These are phyloP conservation scores for Pelobates fuscus DNA, from an alignment of 2,113 vertebrate species.

Conservation along the genomic window DNA sequence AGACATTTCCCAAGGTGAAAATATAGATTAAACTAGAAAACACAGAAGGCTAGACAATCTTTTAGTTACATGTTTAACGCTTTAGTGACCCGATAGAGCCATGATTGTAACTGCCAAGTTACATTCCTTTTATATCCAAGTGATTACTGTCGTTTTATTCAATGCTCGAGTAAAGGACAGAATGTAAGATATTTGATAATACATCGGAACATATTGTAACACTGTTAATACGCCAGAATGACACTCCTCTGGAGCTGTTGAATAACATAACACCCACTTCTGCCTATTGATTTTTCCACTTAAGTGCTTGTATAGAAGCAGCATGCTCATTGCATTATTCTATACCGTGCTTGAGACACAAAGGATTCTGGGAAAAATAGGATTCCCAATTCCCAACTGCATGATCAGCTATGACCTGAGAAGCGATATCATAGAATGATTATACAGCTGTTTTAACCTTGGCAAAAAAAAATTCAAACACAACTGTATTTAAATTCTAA, in stretches of 20 bases:
- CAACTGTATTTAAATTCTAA: constrained; percentile 13
- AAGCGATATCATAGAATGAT: constrained; percentile 49
- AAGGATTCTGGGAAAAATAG: constrained; percentile 49
- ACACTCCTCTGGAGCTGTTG: constrained; percentile 29
- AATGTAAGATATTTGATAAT: constrained; percentile 33
- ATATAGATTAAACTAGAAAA: constrained; percentile 45
- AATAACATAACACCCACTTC: constrained; percentile 38
- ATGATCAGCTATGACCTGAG: constrained; percentile 55
- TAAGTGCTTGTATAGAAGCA: constrained; percentile 49
- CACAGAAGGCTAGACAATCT: constrained; percentile 34
- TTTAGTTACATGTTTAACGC: constrained; percentile 36
- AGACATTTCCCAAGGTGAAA: constrained; percentile 51
- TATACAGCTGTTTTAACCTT: constrained; percentile 62
- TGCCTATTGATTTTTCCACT: constrained; percentile 47
- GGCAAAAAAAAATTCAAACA: constrained; percentile 56
- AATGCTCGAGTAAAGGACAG: constrained; percentile 13
- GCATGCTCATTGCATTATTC: constrained; percentile 49
- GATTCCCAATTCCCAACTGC: constrained; percentile 53
- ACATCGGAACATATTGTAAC: constrained; percentile 33
- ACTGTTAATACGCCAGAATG: constrained; percentile 31
- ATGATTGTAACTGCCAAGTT: constrained; percentile 13
- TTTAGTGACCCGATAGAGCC: constrained; percentile 19
- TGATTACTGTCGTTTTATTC: constrained; percentile 28
- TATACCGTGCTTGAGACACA: constrained; percentile 32
- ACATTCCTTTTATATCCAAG: constrained; percentile 1